These are phyloP conservation scores for Spisula solida DNA, from an alignment of 2,888 invertebrate species.

Conservation along the genomic window DNA sequence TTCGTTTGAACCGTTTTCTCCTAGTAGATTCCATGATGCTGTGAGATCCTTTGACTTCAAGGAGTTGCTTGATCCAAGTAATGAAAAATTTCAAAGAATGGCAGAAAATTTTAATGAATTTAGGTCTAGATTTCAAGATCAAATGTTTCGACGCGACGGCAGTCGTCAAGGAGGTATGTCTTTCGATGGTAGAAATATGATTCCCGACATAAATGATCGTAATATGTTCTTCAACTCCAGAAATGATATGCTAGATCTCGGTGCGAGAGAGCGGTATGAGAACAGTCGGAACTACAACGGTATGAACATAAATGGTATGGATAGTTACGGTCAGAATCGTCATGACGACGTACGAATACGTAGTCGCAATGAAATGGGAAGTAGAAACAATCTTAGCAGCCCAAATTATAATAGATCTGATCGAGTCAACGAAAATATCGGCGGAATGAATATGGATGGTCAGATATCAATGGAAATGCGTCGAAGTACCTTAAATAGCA, in stretches of 20 bases:
- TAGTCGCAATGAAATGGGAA: constrained; percentile 60
- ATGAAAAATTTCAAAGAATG: constrained; percentile 72
- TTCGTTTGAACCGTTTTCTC: constrained; percentile 70
- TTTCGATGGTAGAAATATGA: constrained; percentile 61
- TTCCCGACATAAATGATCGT: constrained; percentile 63
- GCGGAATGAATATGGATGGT: constrained; percentile 52
- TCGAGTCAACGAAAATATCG: constrained; percentile 55
- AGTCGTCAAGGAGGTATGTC: constrained; percentile 54
- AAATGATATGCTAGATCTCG: constrained; percentile 49
- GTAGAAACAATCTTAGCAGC: constrained; percentile 57
- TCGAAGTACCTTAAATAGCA: constrained; percentile 42
- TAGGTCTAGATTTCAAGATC: constrained; percentile 67
- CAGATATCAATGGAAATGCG: constrained; percentile 49
- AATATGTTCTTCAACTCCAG: constrained; percentile 60
- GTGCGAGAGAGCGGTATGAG: constrained; percentile 56
- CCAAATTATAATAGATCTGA: constrained; percentile 60
- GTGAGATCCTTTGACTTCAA: constrained; percentile 66
- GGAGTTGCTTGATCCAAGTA: constrained; percentile 63
- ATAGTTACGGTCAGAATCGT: constrained; percentile 53
- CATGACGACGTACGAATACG: constrained; percentile 58
- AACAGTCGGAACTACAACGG: constrained; percentile 54
- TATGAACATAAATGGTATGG: constrained; percentile 60
- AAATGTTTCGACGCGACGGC: constrained; percentile 62
- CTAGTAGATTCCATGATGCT: constrained; percentile 64
- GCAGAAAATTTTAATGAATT: constrained; percentile 72